Conservation (phyloP, 2,888 invertebrate species). For the Phlogophora meticulosa region DNA sequence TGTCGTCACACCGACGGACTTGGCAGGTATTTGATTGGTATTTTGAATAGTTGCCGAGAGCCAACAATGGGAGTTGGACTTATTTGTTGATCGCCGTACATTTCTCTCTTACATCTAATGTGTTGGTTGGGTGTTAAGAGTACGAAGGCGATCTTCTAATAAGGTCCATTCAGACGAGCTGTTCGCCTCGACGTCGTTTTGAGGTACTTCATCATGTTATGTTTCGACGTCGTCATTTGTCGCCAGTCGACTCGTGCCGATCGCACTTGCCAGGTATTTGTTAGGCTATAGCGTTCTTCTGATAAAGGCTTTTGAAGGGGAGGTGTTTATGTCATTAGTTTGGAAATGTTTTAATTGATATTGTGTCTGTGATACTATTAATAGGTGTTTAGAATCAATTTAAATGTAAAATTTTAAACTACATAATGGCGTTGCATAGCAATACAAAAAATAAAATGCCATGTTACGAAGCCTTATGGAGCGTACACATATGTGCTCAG, state of each 20-base stretch:
- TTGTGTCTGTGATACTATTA: slow-evolving; percentile 52
- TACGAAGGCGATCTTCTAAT: slow-evolving; percentile 74
- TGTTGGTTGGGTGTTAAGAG: slow-evolving; percentile 56
- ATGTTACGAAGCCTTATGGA: slow-evolving; percentile 75
- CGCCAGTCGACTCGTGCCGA: slow-evolving; percentile 76
- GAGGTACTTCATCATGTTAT: slow-evolving; percentile 86
- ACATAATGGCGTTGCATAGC: slow-evolving; percentile 66
- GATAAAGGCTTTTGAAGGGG: slow-evolving; percentile 46
- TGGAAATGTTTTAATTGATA: slow-evolving; percentile 45
- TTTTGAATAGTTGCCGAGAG: slow-evolving; percentile 85
- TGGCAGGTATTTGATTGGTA: slow-evolving; percentile 91
- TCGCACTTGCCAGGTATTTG: slow-evolving; percentile 86
- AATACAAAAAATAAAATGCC: slow-evolving; percentile 67
- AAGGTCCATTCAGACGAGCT: slow-evolving; percentile 73
- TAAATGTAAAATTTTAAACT: slow-evolving; percentile 39
- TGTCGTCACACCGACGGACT: slow-evolving; percentile 90
- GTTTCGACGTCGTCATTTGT: slow-evolving; percentile 79
- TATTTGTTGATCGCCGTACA: slow-evolving; percentile 72
- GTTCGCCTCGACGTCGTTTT: slow-evolving; percentile 81
- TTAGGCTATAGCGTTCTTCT: slow-evolving; percentile 76
- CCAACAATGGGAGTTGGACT: slow-evolving; percentile 70
- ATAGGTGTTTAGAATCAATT: slow-evolving; percentile 51
- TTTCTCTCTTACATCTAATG: slow-evolving; percentile 55
- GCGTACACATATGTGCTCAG: slow-evolving; percentile 75
- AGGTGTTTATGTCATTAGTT: slow-evolving; percentile 45